A percentile compares a stretch with the other conserved stretches of the same genome.
Evolutionary conservation across 2,797 vertebrate genomes (phyloP).

Genomic region (Carcharodon carcharias): DNA sequence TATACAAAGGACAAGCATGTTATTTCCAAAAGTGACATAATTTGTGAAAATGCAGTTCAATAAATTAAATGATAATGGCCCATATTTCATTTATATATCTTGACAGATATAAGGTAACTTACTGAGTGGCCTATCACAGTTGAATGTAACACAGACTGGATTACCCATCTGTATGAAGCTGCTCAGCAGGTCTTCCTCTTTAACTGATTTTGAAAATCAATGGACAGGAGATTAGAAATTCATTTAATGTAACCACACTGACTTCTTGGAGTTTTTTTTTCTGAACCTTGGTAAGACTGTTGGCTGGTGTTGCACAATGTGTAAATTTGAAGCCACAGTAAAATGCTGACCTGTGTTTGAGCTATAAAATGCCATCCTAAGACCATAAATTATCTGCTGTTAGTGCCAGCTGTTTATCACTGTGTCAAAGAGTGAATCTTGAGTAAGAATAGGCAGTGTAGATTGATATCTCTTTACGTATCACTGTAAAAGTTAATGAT

Average conservation of each 20-base stretch:
- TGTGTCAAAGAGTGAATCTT: background rate
- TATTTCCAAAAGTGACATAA: background rate
- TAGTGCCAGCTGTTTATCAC: background rate
- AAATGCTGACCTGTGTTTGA: background rate
- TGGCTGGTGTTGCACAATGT: background rate
- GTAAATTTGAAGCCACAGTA: background rate
- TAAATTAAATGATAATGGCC: background rate
- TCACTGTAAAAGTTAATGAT: conserved; percentile 7
- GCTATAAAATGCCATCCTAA: background rate
- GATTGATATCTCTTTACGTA: background rate
- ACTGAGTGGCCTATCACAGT: background rate
- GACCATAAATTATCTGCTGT: background rate
- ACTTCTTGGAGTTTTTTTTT: background rate
- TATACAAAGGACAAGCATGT: background rate
- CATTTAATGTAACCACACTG: background rate
- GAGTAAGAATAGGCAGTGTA: background rate
- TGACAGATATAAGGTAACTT: background rate
- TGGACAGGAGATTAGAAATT: background rate
- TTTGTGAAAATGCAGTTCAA: background rate
- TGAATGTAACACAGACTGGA: background rate
- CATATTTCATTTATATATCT: background rate
- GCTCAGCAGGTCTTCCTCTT: background rate
- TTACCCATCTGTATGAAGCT: background rate
- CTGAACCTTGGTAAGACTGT: background rate
- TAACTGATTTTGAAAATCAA: background rate